Base-by-base conservation (phyloP, 2,888 invertebrate genomes). In the Sphaerophoria taeniata region DNA sequence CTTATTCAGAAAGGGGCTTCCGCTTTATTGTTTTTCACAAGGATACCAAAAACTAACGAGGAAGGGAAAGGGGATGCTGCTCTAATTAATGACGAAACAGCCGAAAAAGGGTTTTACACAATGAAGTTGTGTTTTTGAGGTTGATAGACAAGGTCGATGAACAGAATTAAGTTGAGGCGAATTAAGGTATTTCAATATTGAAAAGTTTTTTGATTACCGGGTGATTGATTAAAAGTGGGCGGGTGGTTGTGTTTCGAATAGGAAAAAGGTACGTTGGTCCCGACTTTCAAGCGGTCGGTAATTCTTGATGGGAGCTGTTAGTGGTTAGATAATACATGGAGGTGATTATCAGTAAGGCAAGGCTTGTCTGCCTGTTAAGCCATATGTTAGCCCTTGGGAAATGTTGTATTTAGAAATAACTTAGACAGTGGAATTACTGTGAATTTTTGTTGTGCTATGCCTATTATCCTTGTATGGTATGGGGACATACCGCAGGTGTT, bases 61-160 rank as follows among this genome's bases (percentile, higher is more conserved):
- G 16, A 7, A 14, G n/a, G n/a, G 39, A 36, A 9, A 6, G 36
- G 4, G 51, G 56, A 61, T 69, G 60, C 69, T 61, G 36, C 53
- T 43, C 73, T 82, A 77, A 82, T 82, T 82, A 82, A 82, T 77
- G 77, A 69, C 56, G 69, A 63, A 82, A 77, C n/a, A 36, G 56
- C 39, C 55, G 24, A 39, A 61, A 73, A 73, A 56, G 72, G 82
- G 77, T 61, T 72, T 51, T 45, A 56, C 49, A 65, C 51, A 67
- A 67, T 72, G 63, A 72, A 70, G 61, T 73, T 77, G 61, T 77
- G 53, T 65, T 78, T 71, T 36, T 63, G 56, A 65, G 49, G 63
- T 60, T 58, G 65, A 67, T 53, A 53, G 67, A 67, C 67, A 53
- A 53, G 67, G 39, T 67, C 34, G 67, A 53, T 53, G 51, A 67